Conservation (phyloP, 64 coral and sea anemone species). For the Trachythela sp. region DNA sequence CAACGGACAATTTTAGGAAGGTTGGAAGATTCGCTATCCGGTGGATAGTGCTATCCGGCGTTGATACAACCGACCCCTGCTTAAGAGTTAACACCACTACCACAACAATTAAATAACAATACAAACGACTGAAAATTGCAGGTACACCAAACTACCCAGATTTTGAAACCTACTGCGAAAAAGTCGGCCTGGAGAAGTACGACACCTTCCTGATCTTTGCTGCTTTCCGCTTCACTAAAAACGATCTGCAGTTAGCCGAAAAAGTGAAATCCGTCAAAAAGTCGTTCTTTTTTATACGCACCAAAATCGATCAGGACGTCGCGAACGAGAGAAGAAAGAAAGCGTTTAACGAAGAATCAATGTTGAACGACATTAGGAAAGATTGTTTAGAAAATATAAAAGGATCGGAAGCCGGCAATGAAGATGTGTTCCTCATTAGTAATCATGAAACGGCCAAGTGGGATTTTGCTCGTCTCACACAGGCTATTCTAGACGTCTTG, state of each 20-base stretch:
- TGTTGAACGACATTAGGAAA: slow-evolving; percentile 15
- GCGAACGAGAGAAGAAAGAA: slow-evolving; percentile 19
- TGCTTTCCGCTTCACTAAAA: neutral
- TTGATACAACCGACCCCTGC: neutral
- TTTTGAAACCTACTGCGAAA: slow-evolving; percentile 28
- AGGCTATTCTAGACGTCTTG: too few relatives aligned
- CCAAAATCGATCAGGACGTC: neutral
- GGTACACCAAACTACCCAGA: slow-evolving; percentile 38
- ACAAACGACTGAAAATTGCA: neutral
- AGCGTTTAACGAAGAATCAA: slow-evolving; percentile 15
- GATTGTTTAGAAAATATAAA: slow-evolving; percentile 15
- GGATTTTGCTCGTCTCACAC: too few relatives aligned
- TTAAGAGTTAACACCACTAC: neutral
- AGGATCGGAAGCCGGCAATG: neutral
- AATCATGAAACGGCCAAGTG: too few relatives aligned
- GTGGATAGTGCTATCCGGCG: too few relatives aligned
- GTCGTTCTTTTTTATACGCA: slow-evolving; percentile 31
- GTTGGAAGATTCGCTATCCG: too few relatives aligned
- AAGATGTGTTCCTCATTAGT: too few relatives aligned
- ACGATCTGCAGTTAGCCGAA: slow-evolving; percentile 6
- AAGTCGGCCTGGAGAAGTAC: slow-evolving; percentile 28
- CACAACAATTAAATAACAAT: neutral
- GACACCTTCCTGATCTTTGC: slow-evolving; percentile 38
- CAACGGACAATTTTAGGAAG: too few relatives aligned
- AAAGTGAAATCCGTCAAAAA: slow-evolving; percentile 6